Evolutionary conservation across 1,140 invertebrate genomes (phyloP).

Genomic region (Pectinophora gossypiella): DNA sequence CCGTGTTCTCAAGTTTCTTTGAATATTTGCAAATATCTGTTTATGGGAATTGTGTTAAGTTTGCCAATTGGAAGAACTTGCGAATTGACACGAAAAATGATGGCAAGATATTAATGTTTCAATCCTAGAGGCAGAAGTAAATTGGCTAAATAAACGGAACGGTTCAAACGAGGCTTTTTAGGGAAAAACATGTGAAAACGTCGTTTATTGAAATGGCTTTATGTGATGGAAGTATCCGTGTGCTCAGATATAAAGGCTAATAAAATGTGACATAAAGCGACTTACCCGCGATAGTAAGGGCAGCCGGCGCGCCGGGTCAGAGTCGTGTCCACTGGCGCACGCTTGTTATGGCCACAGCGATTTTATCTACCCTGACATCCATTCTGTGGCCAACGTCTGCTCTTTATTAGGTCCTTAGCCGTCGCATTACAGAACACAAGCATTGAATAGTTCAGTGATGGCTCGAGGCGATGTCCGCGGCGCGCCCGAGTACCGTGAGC

Average conservation of each 20-base stretch:
- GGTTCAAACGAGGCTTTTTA: no score
- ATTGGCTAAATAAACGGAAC: no score
- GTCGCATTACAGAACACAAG: not conserved
- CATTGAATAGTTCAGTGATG: not conserved
- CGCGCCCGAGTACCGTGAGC: not conserved
- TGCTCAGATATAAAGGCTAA: slow-evolving; percentile 5
- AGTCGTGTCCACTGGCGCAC: slow-evolving; percentile 26
- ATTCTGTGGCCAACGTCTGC: slow-evolving; percentile 14
- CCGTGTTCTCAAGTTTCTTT: no score
- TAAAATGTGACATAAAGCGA: slow-evolving; percentile 14
- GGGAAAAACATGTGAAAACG: no score
- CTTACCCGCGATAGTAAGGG: slow-evolving; percentile 21
- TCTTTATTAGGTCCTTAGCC: slow-evolving; percentile 10
- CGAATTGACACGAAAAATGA: no score
- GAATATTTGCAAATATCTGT: no score
- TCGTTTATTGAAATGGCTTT: no score
- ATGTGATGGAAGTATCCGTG: not conserved
- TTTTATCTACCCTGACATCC: slow-evolving; percentile 28
- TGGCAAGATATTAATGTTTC: no score
- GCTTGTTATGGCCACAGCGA: slow-evolving; percentile 15
- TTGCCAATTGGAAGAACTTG: no score
- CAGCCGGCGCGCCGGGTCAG: slow-evolving; percentile 26
- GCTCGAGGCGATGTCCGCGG: not conserved
- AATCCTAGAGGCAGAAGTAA: no score
- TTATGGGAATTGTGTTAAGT: no score